phyloP scores from a whole-genome alignment of 1,140 invertebrate species.

The Ephestia elutella region DNA sequence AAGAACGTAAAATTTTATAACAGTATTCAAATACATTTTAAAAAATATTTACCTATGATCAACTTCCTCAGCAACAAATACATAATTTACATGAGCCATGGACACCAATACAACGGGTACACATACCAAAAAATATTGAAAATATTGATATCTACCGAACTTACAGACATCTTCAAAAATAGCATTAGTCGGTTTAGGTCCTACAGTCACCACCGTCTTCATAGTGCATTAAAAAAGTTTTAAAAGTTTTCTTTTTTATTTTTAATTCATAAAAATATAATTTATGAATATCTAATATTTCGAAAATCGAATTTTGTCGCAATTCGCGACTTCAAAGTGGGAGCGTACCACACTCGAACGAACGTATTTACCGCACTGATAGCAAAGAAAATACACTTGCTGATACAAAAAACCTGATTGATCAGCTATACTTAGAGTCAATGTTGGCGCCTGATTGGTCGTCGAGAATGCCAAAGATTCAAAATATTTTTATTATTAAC shows the following conservation, averaged over 20 bases:
- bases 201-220: constrained; percentile 9
- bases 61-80: constrained; percentile 54
- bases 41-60: constrained; percentile 56
- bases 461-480: not conserved
- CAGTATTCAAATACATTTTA: too few species aligned
- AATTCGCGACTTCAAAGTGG: too few species aligned
- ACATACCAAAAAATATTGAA: constrained; percentile 51
- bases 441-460: not conserved
- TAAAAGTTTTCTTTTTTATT: not conserved
- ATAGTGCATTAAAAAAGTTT: not conserved
- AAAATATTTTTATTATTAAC: not conserved
- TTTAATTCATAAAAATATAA: not conserved
- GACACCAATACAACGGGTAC: constrained; percentile 47
- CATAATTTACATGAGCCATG: constrained; percentile 58
- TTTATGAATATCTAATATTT: too few species aligned
- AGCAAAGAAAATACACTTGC: too few species aligned
- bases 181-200: not conserved
- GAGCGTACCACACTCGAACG: too few species aligned
- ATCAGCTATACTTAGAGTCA: not conserved
- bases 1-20: too few species aligned
- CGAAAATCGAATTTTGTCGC: too few species aligned
- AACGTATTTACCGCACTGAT: too few species aligned
- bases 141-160: constrained; percentile 45
- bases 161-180: constrained; percentile 20
- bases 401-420: too few species aligned